Base-by-base conservation (phyloP, 2,888 invertebrate genomes). In the Drosophila mimica region DNA sequence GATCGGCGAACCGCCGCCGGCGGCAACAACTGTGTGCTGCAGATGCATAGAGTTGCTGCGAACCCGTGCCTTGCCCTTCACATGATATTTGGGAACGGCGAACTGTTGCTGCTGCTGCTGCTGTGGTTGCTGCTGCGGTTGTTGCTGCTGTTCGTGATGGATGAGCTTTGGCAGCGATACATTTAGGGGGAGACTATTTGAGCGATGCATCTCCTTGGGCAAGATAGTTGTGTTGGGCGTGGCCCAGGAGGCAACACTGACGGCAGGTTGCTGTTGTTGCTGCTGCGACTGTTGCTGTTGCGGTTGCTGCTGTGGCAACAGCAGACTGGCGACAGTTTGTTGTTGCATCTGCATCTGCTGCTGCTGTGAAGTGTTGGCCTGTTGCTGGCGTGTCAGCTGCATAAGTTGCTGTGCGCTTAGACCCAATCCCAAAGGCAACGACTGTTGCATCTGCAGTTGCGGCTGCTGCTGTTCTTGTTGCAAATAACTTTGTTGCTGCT, bases 111-210 rank as follows among this genome's bases (percentile, higher is more conserved):
- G 59, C 25, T 59, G 58, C 11, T 48, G 58, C 7, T 59, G 59
- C 4, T 56, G 54, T 58, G 36, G 60, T 6, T 53, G 61, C 25
- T 64, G 63, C 3, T 62, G 64, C 11, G 49, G 65, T 20, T 66
- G 65, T 11, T 92, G 92, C 43, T 71, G 70, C 61, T 71, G 56
- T 54, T 89, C 78, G 48, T 68, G 90, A 75, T 77, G 91, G 79
- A 61, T 83, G 46, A 91, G 76, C 66, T 93, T 92, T 63, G 92
- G 91, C 15, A 95, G 92, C 83, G 95, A 94, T 59, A 95, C 94
- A 89, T 95, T 95, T 34, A 95, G 91, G 20, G 95, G 95, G 83
- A 95, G 88, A 86, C 95, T 95, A 91, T 95, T 95, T 73, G 95
- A 95, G 48, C 95, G 94, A 89, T 94, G 95, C 92, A 94, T 95